phyloP scores from a whole-genome alignment of 2,888 invertebrate species.

The Caradrina clavipalpis region DNA sequence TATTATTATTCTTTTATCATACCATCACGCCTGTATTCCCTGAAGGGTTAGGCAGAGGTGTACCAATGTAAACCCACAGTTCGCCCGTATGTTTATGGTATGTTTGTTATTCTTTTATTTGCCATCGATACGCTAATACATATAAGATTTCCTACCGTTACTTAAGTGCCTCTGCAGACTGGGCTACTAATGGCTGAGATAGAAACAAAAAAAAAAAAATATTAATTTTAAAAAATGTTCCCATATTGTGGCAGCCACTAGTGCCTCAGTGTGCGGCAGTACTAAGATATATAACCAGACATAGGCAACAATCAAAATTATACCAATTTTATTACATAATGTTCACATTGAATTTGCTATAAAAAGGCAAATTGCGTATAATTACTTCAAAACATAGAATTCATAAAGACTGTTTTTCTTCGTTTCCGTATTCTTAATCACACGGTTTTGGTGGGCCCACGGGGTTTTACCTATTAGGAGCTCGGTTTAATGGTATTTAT shows the following conservation, averaged over 20 bases:
- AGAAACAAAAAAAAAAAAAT: too few relatives aligned
- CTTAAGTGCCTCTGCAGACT: too few relatives aligned
- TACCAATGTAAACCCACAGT: too few relatives aligned
- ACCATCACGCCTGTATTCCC: too few relatives aligned
- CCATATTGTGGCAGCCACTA: not conserved
- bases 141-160: too few relatives aligned
- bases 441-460: not conserved
- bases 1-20: too few relatives aligned
- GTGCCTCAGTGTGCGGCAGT: not conserved
- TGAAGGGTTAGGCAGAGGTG: too few relatives aligned
- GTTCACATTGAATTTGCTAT: not conserved
- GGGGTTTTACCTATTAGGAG: not conserved
- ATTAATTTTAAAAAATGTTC: too few relatives aligned
- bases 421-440: constrained; percentile 1
- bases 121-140: too few relatives aligned
- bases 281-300: not conserved
- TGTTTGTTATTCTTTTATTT: too few relatives aligned
- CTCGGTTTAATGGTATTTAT: not conserved
- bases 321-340: not conserved
- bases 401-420: not conserved
- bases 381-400: constrained; percentile 4
- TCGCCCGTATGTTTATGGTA: too few relatives aligned
- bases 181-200: too few relatives aligned
- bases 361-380: constrained; percentile 8
- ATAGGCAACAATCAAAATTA: not conserved